These are phyloP conservation scores for Lepus timidus DNA, from an alignment of 2,113 vertebrate genomes.

Conservation along the genomic window DNA sequence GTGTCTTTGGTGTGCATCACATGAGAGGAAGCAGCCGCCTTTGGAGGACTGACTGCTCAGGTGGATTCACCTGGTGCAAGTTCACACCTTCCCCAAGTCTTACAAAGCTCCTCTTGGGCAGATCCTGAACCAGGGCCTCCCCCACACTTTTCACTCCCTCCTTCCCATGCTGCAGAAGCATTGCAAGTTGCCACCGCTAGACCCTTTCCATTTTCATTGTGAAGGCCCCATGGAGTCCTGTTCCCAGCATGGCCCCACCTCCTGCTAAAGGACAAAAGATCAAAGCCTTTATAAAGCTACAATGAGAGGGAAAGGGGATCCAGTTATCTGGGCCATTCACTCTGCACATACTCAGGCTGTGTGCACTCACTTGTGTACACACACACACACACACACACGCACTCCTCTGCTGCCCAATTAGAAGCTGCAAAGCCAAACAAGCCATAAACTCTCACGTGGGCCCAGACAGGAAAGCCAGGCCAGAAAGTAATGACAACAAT, in stretches of 20 bases:
- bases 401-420: slow-evolving; percentile 11
- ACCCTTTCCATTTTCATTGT: not conserved
- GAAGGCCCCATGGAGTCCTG: slow-evolving; percentile 4
- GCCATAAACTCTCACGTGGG: slow-evolving; percentile 57
- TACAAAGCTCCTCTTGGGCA: not conserved
- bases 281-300: slow-evolving; percentile 23
- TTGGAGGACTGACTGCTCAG: not conserved
- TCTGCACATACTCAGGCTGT: slow-evolving; percentile 1
- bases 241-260: not conserved
- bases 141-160: not conserved
- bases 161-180: slow-evolving; percentile 6
- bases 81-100: not conserved
- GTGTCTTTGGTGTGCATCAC: not conserved
- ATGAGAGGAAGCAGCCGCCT: not conserved
- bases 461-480: not conserved
- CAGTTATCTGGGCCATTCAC: slow-evolving; percentile 23
- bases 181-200: not conserved
- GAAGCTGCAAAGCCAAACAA: slow-evolving; percentile 69
- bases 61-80: not conserved
- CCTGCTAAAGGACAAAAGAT: slow-evolving; percentile 61
- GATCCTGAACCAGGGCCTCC: not conserved
- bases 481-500: slow-evolving; percentile 47
- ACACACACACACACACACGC: not conserved
- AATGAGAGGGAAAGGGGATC: not conserved
- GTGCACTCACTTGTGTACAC: not conserved